Base-by-base conservation (phyloP, 2,113 vertebrate genomes). In the Philantomba maxwellii region DNA sequence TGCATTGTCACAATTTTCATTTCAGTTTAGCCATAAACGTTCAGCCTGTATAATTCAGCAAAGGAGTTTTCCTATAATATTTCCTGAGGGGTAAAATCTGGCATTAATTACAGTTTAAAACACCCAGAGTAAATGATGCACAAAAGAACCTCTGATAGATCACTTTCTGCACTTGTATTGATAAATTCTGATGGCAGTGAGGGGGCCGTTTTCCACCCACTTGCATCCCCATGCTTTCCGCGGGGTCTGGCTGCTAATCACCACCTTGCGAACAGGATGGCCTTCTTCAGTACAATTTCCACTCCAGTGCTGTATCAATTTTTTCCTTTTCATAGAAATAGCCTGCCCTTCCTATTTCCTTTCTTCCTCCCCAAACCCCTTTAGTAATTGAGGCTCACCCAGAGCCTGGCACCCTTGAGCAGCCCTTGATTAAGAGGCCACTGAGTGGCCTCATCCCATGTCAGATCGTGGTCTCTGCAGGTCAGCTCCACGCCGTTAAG, bases 341-440 rank as follows among this genome's bases (percentile, higher is more conserved):
- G 89, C 7, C 93, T 98, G 91, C 81, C 70, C 45, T 97, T 98
- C 80, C 60, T 78, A 70, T 96, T 92, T 87, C 55, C 93, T 94
- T 60, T 94, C 58, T 85, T 92, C 33, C 90, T 97, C 57, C 84
- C 94, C 60, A 95, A 55, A 85, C 85, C 82, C 96, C 86, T 97
- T 97, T 87, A 97, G 93, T 97, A 97, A 97, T 9, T 97, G 97
- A 97, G n/a, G 58, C 90, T 96, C 87, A 83, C 90, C 75, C 88
- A 97, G 57, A 7, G 36, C 88, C 66, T 60, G 17, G 82, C 87
- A 97, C 58, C 89, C 81, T 78, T 66, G 93, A 95, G 94, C 87
- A 97, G 87, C 30, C 91, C 86, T 97, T 97, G 96, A 97, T 97
- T 98, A 97, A 75, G 89, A 96, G 93, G 93, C 85, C 94, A 66